Base-by-base conservation (phyloP, 2,888 invertebrate species). In the Adelphocoris suturalis region DNA sequence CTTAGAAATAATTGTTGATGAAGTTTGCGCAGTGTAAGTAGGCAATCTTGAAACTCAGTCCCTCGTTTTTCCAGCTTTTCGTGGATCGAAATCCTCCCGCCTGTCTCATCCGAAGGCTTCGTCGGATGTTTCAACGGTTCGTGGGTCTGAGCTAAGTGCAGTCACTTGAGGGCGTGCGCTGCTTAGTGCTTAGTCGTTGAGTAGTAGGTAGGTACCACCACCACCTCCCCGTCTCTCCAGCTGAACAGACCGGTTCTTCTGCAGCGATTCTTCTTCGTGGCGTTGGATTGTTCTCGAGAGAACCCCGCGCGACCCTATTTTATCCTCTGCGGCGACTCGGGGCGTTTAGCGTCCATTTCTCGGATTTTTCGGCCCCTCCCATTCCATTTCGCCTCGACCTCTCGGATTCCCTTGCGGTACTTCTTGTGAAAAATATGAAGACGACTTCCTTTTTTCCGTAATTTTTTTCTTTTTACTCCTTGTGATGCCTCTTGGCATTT, bases 241-340 rank as follows among this genome's bases (percentile, higher is more conserved):
- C 11, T 27, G 1, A 11, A 27, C 16, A 68, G 68, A 68, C 68
- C 68, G 68, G 68, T 68, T 68, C 68, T 68, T 68, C 68, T 68
- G 68, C 68, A 23, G 68, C 68, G 27, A 68, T 68, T 68, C 68
- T 68, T 68, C 68, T 68, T 68, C 68, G 23, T 68, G 68, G 68
- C 68, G 68, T 23, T 23, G 68, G 23, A 68, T 68, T 68, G 68
- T 68, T 68, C 68, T 68, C 23, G 23, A 27, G 68, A 68, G 68
- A 68, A 23, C 68, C 68, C 68, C 68, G 68, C 68, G 46, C 78
- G 78, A 78, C 78, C 78, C 47, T 78, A 78, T 78, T 78, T 78
- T 46, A 78, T 47, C 78, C 47, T 78, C 78, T 46, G 78, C 46
- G n/a, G 78, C 78, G 78, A 78, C 78, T 47, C 47, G 78, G 37